phyloP scores from a whole-genome alignment of 2,888 invertebrate species.

The Oscheius sp. region DNA sequence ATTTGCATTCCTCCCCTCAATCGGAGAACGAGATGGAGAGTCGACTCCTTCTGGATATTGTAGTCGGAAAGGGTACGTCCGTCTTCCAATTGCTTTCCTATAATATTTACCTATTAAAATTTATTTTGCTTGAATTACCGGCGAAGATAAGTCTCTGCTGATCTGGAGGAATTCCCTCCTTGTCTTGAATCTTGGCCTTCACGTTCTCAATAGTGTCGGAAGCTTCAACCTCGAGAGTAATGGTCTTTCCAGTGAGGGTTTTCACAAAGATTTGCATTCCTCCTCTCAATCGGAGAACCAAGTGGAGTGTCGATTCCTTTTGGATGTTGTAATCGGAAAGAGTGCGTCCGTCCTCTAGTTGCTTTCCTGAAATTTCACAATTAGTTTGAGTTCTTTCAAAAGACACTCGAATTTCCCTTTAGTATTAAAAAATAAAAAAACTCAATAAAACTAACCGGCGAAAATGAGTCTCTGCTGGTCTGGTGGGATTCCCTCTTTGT shows the following conservation, averaged over 20 bases:
- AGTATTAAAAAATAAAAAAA: background rate
- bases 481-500: constrained; percentile 17
- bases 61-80: constrained; percentile 32
- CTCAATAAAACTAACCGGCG: constrained; percentile 1
- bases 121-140: constrained; percentile 73
- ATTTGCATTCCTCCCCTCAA: constrained; percentile 14
- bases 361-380: constrained; percentile 20
- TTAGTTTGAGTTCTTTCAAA: no score
- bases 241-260: constrained; percentile 84
- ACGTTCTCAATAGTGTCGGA: constrained; percentile 23
- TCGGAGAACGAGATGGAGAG: constrained; percentile 7
- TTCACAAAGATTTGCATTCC: constrained; percentile 87
- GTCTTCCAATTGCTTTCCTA: constrained; percentile 79
- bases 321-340: constrained; percentile 24
- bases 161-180: constrained; percentile 23
- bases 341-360: constrained; percentile 79
- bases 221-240: constrained; percentile 22
- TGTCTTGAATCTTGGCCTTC: constrained; percentile 27
- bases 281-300: constrained; percentile 21
- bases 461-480: constrained; percentile 17
- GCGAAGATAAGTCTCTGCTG: constrained; percentile 27
- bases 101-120: background rate
- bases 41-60: constrained; percentile 21
- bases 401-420: no score
- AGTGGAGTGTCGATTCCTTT: constrained; percentile 21